These are phyloP conservation scores for Puffinus mauretanicus DNA, from an alignment of 2,113 vertebrate genomes.

Conservation along the genomic window DNA sequence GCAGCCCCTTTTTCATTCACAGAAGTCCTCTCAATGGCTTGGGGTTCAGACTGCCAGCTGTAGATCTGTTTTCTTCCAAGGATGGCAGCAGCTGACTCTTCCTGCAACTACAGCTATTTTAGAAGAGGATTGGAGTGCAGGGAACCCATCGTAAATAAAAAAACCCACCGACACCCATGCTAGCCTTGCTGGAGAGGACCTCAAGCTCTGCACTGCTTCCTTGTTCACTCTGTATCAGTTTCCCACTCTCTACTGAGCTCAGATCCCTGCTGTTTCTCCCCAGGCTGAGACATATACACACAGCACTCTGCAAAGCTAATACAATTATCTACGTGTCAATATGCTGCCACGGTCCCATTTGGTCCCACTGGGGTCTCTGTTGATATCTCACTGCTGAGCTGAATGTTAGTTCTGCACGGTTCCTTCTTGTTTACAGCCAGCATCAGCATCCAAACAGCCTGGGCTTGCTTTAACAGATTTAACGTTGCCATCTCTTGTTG, in stretches of 20 bases:
- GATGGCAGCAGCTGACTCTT: background rate
- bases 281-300: background rate
- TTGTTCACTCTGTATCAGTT: background rate
- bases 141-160: background rate
- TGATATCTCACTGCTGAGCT: conserved; percentile 17
- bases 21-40: background rate
- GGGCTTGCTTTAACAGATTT: background rate
- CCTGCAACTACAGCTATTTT: background rate
- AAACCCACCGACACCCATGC: background rate
- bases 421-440: conserved; percentile 16
- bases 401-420: background rate
- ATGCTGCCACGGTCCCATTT: background rate
- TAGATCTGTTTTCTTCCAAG: background rate
- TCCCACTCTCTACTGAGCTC: background rate
- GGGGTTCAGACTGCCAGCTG: background rate
- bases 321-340: conserved; percentile 21
- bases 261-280: conserved; percentile 4
- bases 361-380: conserved; percentile 6
- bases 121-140: background rate
- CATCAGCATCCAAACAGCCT: background rate
- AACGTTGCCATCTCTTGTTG: background rate
- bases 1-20: background rate
- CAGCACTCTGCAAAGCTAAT: background rate
- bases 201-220: background rate
- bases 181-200: background rate